Conservation (phyloP, 2,797 vertebrate genomes). For the Acrossocheilus wenchowensis region DNA sequence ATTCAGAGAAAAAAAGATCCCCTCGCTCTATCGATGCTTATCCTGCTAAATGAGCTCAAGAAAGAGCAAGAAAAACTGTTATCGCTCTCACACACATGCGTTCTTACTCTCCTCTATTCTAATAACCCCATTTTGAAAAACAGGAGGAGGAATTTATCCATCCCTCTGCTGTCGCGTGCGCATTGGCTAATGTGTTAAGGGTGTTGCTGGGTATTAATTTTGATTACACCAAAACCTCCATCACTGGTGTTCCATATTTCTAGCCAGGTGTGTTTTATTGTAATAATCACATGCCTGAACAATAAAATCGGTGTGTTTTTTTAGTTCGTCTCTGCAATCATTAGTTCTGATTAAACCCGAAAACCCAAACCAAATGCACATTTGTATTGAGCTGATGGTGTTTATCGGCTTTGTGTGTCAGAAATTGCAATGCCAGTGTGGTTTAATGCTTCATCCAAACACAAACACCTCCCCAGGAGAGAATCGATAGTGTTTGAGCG, state of each 20-base stretch:
- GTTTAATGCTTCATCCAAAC: conserved; percentile 51
- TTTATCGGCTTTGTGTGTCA: conserved; percentile 43
- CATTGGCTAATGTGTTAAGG: conserved; percentile 41
- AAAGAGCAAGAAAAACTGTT: conserved; percentile 51
- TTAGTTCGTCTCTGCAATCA: neutral
- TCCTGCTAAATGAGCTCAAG: conserved; percentile 60
- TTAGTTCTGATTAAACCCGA: conserved; percentile 21
- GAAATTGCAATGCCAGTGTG: conserved; percentile 46
- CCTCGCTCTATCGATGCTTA: conserved; percentile 48
- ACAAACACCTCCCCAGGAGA: conserved; percentile 43
- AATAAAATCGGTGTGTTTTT: conserved; percentile 20
- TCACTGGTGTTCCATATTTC: conserved; percentile 33
- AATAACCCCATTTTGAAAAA: conserved; percentile 37
- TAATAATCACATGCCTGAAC: conserved; percentile 77
- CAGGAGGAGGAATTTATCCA: conserved; percentile 32
- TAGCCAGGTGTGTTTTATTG: conserved; percentile 30
- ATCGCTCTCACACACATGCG: conserved; percentile 47
- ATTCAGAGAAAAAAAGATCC: conserved; percentile 39
- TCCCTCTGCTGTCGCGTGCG: neutral
- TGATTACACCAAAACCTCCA: conserved; percentile 50
- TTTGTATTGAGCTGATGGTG: conserved; percentile 40
- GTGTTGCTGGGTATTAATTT: conserved; percentile 55
- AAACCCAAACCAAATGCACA: conserved; percentile 49
- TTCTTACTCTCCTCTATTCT: conserved; percentile 31
- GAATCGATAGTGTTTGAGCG: conserved; percentile 52